Conservation (phyloP, 2,113 vertebrate genomes). For the Catagonus wagneri region DNA sequence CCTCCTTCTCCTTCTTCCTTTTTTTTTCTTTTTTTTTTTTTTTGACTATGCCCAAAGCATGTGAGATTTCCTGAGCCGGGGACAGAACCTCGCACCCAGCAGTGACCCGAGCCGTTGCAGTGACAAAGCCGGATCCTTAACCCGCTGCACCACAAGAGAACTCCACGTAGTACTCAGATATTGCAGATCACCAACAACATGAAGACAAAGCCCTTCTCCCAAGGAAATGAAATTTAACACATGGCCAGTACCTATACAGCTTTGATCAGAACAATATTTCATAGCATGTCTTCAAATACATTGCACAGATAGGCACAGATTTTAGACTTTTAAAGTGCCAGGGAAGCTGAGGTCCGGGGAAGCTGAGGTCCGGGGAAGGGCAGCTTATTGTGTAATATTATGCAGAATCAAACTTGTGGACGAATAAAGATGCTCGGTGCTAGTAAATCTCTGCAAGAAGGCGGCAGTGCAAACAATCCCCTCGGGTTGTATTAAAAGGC, state of each 20-base stretch:
- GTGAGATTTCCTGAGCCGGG: too few relatives aligned
- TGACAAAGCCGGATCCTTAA: too few relatives aligned
- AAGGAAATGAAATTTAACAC: slow-evolving; percentile 20
- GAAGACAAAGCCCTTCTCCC: neutral
- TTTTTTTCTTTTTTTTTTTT: too few relatives aligned
- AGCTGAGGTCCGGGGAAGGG: neutral
- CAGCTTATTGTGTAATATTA: neutral
- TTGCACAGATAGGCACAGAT: neutral
- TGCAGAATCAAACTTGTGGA: neutral
- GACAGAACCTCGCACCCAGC: too few relatives aligned
- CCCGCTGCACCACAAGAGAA: too few relatives aligned
- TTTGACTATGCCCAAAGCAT: too few relatives aligned
- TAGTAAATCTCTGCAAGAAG: neutral
- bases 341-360: neutral
- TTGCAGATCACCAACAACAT: neutral
- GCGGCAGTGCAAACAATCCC: neutral
- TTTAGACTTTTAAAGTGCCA: slow-evolving; percentile 4
- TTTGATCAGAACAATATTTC: neutral
- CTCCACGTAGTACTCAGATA: neutral
- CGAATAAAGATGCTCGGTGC: neutral
- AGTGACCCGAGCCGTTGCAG: too few relatives aligned
- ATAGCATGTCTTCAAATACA: neutral
- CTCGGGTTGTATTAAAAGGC: neutral
- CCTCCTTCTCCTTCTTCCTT: neutral
- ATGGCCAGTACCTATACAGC: neutral